These are phyloP conservation scores for Zaprionus africanus DNA, from an alignment of 1,140 invertebrate species.

Conservation along the genomic window DNA sequence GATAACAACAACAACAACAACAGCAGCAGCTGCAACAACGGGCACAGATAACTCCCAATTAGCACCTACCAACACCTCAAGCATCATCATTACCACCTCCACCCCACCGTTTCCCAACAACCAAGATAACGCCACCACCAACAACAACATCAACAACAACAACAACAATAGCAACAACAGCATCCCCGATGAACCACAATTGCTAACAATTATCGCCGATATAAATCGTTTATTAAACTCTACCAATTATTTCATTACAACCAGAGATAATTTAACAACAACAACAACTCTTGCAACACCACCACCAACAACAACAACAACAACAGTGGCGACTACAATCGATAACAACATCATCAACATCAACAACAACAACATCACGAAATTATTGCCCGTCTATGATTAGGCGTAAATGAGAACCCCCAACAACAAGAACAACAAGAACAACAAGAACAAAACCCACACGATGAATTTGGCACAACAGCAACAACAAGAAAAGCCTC, in stretches of 20 bases:
- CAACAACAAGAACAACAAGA: conserved; percentile 27
- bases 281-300: conserved; percentile 48
- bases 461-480: conserved; percentile 11
- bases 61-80: conserved; percentile 40
- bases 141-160: conserved; percentile 23
- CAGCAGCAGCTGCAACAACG: conserved; percentile 28
- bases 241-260: conserved; percentile 84
- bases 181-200: conserved; percentile 77
- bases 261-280: conserved; percentile 78
- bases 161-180: conserved; percentile 50
- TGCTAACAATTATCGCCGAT: conserved; percentile 76
- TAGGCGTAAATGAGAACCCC: conserved; percentile 29
- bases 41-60: conserved; percentile 40
- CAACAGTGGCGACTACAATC: conserved; percentile 53
- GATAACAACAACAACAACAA: conserved; percentile 2
- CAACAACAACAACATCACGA: conserved; percentile 64
- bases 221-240: conserved; percentile 84
- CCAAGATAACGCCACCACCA: conserved; percentile 18
- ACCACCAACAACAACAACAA: conserved; percentile 51
- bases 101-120: conserved; percentile 27
- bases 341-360: conserved; percentile 45
- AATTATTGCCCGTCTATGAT: conserved; percentile 72
- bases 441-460: background rate
- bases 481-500: conserved; percentile 12
- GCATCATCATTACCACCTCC: conserved; percentile 35